Conservation (phyloP, 1,140 invertebrate genomes). For the Pseudoatta argentina region DNA sequence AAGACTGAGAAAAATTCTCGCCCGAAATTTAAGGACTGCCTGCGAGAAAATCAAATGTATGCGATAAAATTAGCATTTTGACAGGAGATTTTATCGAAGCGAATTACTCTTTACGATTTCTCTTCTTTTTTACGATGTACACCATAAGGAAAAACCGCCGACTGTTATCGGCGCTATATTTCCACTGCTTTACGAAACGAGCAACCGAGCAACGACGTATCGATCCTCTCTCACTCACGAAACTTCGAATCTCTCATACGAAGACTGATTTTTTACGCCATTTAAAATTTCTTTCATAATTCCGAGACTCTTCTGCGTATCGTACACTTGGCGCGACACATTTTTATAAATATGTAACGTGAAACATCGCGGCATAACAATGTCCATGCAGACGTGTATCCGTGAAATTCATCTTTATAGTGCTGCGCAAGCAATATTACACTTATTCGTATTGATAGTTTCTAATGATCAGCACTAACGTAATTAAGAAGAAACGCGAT, state of each 20-base stretch:
- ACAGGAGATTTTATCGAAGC: slow-evolving; percentile 7
- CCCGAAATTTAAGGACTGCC: not conserved
- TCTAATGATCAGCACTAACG: slow-evolving; percentile 71
- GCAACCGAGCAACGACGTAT: slow-evolving; percentile 78
- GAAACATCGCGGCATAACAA: slow-evolving; percentile 53
- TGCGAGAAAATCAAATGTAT: slow-evolving; percentile 34
- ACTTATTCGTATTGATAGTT: slow-evolving; percentile 72
- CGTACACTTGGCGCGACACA: slow-evolving; percentile 55
- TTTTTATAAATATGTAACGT: slow-evolving; percentile 73
- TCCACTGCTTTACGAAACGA: slow-evolving; percentile 38
- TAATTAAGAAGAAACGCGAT: slow-evolving; percentile 49
- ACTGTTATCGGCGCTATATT: not conserved
- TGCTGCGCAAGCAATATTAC: slow-evolving; percentile 75
- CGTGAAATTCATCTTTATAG: slow-evolving; percentile 52
- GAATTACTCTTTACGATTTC: slow-evolving; percentile 4
- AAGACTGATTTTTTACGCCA: slow-evolving; percentile 83
- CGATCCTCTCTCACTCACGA: slow-evolving; percentile 71
- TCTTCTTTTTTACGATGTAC: slow-evolving; percentile 42
- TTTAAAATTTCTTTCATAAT: slow-evolving; percentile 69
- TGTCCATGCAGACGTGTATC: slow-evolving; percentile 47
- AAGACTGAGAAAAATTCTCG: not conserved
- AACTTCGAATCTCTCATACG: slow-evolving; percentile 76
- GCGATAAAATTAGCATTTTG: slow-evolving; percentile 39
- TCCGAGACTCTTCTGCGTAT: slow-evolving; percentile 65
- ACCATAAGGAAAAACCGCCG: not conserved